These are phyloP conservation scores for Rhyacophila evoluta DNA, from an alignment of 2,888 invertebrate genomes.

Conservation along the genomic window DNA sequence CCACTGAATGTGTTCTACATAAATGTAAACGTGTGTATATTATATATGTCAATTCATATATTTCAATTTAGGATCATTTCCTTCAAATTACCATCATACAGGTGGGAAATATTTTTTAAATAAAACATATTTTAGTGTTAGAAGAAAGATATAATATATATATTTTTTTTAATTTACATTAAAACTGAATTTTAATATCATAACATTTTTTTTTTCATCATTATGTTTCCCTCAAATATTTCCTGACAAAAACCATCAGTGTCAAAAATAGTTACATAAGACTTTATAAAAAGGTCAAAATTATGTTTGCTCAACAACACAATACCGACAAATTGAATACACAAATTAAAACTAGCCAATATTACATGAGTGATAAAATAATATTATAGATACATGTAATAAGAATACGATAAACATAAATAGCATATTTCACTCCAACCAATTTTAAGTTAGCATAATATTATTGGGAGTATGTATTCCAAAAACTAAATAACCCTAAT, in stretches of 20 bases:
- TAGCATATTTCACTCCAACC: constrained; percentile 13
- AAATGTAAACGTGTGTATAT: too few species aligned
- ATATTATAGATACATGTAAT: constrained; percentile 1
- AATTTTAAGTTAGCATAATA: constrained; percentile 16
- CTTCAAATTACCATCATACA: too few species aligned
- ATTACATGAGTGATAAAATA: not conserved
- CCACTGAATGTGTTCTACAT: too few species aligned
- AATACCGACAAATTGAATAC: not conserved
- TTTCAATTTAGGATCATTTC: too few species aligned
- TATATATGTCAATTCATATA: too few species aligned
- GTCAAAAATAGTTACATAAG: not conserved
- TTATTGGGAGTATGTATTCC: not conserved
- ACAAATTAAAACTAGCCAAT: constrained; percentile 22
- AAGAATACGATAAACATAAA: not conserved
- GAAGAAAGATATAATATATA: constrained; percentile 48
- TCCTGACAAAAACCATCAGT: not conserved
- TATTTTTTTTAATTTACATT: constrained; percentile 40
- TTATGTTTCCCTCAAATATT: constrained; percentile 2
- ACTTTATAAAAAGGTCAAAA: constrained; percentile 12
- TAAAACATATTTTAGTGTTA: constrained; percentile 20
- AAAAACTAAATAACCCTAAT: constrained; percentile 19
- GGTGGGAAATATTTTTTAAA: not conserved
- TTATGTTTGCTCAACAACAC: constrained; percentile 20
- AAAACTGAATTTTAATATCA: constrained; percentile 34
- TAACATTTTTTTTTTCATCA: constrained; percentile 23